Base-by-base conservation (phyloP, 2,113 vertebrate species). In the Bos indicus region DNA sequence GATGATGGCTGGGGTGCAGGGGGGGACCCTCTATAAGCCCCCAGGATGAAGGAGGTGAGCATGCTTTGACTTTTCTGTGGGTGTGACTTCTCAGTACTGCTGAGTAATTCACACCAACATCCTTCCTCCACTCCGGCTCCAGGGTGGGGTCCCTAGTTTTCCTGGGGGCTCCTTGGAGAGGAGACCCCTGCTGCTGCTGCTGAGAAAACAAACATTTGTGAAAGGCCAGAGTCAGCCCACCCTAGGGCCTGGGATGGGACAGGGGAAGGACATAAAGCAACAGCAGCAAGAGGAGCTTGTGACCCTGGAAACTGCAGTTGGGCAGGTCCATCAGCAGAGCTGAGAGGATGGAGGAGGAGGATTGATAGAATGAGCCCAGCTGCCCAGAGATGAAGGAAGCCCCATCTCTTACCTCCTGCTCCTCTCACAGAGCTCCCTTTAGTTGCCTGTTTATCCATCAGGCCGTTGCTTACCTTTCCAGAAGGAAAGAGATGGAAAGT, bases 351-450 rank as follows among this genome's bases (percentile, higher is more conserved):
- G 30, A 14, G 15, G n/a, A 2, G 12, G 56, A 5, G 5, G 26
- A 26, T 1, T 19, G 28, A 6, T 0, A 19, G 36, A 71, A 40
- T 10, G 5, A 36, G 13, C 64, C 23, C 16, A 33, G 8, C 43
- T 17, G 48, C 52, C 36, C 26, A 28, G 87, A 93, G 71, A 54
- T 11, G 51, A 54, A 51, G 71, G 5, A n/a, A 28, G 19, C 7
- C 28, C 40, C 40, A 4, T 5, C 26, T 33, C 25, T 48, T 2
- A 2, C 14, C 46, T 28, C 51, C 30, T 3, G 30, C 67, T 17
- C 40, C 52, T 43, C 78, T 43, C 30, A 48, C 33, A 28, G 21
- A 57, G 62, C 36, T 40, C 3, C 40, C 30, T 64, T 51, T 6
- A 28, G n/a, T 4, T 28, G 40, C 59, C 52, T 62, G 40, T 56